Base-by-base conservation (phyloP, 2,113 vertebrate genomes). In the Semnornis frantzii region DNA sequence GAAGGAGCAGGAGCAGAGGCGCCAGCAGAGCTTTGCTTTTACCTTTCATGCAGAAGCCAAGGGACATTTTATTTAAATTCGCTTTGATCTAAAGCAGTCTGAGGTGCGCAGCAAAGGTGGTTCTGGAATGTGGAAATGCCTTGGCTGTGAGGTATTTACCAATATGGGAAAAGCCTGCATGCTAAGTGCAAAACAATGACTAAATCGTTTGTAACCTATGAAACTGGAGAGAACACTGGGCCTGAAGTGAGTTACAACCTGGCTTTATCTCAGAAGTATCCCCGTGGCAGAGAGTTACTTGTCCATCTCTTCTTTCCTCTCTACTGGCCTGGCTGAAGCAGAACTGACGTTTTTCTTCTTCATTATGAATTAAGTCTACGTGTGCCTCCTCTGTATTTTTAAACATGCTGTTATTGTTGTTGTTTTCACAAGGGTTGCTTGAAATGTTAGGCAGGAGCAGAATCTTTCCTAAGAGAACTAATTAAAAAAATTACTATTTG, bases 1-100 rank as follows among this genome's bases (percentile, higher is more conserved):
- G 96, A 95, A 95, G 89, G 96, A 96, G 93, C n/a, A 87, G 90
- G 87, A 90, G 93, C 86, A 50, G 79, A 78, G 93, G 89, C 90
- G 85, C 46, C 79, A 72, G 96, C 93, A 92, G 15, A 87, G 82
- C 31, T 33, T 65, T 65, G 25, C 24, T 50, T 34, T 88, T 92
- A 52, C 87, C 76, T 87, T 80, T 48, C 57, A 34, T 42, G 83
- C 93, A 79, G 92, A 95, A 89, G 54, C 64, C 72, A 57, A 46
- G 55, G n/a, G 52, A 48, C 37, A 37, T 75, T 76, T 85, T 65
- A 30, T 92, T 95, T 82, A 83, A 52, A 83, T 92, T 85, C 93
- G 11, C 77, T 88, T 79, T 88, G 44, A 79, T 89, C n/a, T 87
- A 75, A 89, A 82, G 62, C 87, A 84, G 34, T 92, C 57, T 70